phyloP scores from a whole-genome alignment of 1,140 invertebrate genomes.

The Pachypsylla venusta region DNA sequence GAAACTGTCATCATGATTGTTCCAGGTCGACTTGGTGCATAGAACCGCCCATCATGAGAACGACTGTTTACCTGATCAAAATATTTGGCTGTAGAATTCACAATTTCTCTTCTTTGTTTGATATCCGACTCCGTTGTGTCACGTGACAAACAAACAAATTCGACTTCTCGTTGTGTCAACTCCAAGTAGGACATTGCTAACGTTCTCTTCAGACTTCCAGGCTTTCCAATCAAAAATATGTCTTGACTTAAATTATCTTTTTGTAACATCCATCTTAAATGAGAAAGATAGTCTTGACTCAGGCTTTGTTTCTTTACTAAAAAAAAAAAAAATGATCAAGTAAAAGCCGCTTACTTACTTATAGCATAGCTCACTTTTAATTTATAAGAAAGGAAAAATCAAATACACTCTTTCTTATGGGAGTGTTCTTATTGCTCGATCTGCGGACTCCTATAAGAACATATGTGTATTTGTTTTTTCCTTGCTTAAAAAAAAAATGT shows the following conservation, averaged over 20 bases:
- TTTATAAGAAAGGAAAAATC: too few relatives aligned
- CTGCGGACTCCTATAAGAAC: too few relatives aligned
- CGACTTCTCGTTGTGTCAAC: conserved; percentile 72
- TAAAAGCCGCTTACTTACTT: too few relatives aligned
- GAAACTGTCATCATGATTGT: too few relatives aligned
- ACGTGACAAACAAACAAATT: conserved; percentile 83
- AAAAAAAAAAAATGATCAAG: conserved; percentile 25
- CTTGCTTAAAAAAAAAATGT: too few relatives aligned
- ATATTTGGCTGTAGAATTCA: conserved; percentile 70
- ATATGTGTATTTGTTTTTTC: too few relatives aligned
- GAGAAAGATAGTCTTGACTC: conserved; percentile 58
- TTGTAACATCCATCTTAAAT: conserved; percentile 87
- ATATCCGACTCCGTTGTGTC: conserved; percentile 95
- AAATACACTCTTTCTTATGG: too few relatives aligned
- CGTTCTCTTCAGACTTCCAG: conserved; percentile 60
- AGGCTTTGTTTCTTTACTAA: conserved; percentile 36
- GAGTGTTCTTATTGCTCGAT: too few relatives aligned
- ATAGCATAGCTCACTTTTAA: too few relatives aligned
- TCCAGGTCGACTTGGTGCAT: too few relatives aligned
- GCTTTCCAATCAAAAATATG: conserved; percentile 84
- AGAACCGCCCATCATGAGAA: too few relatives aligned
- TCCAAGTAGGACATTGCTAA: conserved; percentile 78
- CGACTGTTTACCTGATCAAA: conserved; percentile 86
- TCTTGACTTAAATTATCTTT: conserved; percentile 87
- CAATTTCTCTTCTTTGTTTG: conserved; percentile 88